Conservation (phyloP, 2,113 vertebrate species). For the Amblyopsis rosae region DNA sequence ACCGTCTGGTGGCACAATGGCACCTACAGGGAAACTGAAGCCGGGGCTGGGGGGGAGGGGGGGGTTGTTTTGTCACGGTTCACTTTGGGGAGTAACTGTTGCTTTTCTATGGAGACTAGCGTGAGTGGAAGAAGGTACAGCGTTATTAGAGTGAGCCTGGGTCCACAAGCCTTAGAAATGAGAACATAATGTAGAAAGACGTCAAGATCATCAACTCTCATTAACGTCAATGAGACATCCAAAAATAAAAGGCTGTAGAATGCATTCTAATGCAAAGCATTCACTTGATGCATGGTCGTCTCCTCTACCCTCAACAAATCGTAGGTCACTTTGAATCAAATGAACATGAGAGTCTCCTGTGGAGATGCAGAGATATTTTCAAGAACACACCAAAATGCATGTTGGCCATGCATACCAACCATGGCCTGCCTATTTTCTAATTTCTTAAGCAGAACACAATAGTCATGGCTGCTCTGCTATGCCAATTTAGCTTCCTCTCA, state of each 20-base stretch:
- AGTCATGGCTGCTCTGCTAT: not conserved
- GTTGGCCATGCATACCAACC: slow-evolving; percentile 4
- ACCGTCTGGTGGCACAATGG: slow-evolving; percentile 52
- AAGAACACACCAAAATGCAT: not conserved
- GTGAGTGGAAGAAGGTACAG: not conserved
- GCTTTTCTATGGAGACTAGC: slow-evolving; percentile 25
- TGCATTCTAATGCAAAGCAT: too few relatives aligned
- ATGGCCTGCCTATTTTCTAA: not conserved
- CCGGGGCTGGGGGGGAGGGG: not conserved
- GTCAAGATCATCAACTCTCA: not conserved
- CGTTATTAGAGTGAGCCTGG: not conserved
- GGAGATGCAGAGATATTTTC: too few relatives aligned
- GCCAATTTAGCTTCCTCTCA: not conserved
- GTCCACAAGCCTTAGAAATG: not conserved
- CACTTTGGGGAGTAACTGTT: slow-evolving; percentile 9
- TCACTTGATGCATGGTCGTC: too few relatives aligned
- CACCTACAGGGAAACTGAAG: slow-evolving; percentile 24
- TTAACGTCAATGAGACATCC: not conserved
- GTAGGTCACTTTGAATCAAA: too few relatives aligned
- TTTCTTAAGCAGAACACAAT: not conserved
- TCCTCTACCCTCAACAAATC: too few relatives aligned
- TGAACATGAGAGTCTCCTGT: too few relatives aligned
- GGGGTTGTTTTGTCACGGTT: slow-evolving; percentile 14
- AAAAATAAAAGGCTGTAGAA: not conserved
- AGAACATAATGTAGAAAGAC: not conserved